Percentiles rank a stretch among this genome's conserved stretches.
phyloP scores from a whole-genome alignment of 2,113 vertebrate genomes.

The Polyodon spathula region DNA sequence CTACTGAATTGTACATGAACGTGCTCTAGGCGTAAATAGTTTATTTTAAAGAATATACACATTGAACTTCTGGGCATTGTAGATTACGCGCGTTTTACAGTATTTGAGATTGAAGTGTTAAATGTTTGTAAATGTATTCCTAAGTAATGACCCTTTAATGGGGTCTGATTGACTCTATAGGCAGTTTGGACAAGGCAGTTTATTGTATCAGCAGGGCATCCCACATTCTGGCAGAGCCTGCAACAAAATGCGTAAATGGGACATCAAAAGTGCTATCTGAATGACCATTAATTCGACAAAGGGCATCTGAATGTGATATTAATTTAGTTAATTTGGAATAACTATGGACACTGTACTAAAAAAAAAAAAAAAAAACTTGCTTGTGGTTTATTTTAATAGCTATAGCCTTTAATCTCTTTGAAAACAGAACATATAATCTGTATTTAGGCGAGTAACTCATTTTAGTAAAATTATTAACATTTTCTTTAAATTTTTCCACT shows the following conservation, averaged over 20 bases:
- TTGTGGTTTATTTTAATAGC: too few relatives aligned
- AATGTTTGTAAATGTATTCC: neutral
- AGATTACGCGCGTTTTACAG: too few relatives aligned
- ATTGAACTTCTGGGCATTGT: too few relatives aligned
- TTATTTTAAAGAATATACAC: too few relatives aligned
- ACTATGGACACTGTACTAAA: too few relatives aligned
- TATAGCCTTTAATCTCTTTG: too few relatives aligned
- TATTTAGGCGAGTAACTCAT: too few relatives aligned
- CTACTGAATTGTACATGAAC: too few relatives aligned
- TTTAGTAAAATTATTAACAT: neutral
- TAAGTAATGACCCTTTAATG: constrained; percentile 38
- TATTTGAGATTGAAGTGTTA: constrained; percentile 31
- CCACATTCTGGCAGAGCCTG: constrained; percentile 29
- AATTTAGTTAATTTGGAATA: neutral
- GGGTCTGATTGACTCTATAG: constrained; percentile 27
- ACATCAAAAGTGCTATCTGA: neutral
- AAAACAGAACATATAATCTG: too few relatives aligned
- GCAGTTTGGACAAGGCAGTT: constrained; percentile 31
- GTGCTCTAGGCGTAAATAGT: too few relatives aligned
- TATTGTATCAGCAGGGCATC: constrained; percentile 11
- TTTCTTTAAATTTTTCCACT: neutral
- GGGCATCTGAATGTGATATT: constrained; percentile 7
- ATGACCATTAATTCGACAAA: neutral
- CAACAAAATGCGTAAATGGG: constrained; percentile 46
- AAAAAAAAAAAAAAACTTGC: too few relatives aligned